phyloP scores from a whole-genome alignment of 2,113 vertebrate species.

The Morone saxatilis region DNA sequence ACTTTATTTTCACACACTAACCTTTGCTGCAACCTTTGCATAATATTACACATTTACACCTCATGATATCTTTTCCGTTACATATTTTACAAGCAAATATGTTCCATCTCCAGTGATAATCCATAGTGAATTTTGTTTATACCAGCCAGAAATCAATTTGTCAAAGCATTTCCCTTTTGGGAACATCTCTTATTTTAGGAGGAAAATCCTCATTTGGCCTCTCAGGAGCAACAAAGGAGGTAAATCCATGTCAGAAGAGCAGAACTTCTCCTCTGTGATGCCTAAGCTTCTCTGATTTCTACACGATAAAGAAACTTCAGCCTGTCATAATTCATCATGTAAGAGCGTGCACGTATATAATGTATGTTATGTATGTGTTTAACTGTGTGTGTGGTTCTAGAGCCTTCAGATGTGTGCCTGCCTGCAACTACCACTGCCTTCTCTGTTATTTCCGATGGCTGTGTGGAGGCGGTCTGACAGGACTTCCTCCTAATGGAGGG shows the following conservation, averaged over 20 bases:
- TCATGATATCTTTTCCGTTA: background rate
- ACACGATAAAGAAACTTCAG: background rate
- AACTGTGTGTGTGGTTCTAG: background rate
- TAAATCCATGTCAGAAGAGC: conserved; percentile 18
- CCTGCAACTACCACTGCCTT: conserved; percentile 21
- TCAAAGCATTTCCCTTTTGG: conserved; percentile 32
- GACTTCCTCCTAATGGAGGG: conserved; percentile 58
- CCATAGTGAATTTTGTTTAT: conserved; percentile 30
- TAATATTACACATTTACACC: conserved; percentile 37
- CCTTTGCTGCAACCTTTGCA: background rate
- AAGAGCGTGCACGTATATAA: background rate
- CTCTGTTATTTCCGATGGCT: conserved; percentile 36
- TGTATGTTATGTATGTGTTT: background rate
- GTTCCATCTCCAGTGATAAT: conserved; percentile 26
- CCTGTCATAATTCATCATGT: background rate
- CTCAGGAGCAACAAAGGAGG: conserved; percentile 20
- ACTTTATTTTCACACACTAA: background rate
- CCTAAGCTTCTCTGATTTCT: background rate
- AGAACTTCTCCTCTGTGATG: conserved; percentile 2
- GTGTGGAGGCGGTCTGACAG: conserved; percentile 36
- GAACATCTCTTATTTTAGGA: conserved; percentile 39
- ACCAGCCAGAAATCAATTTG: conserved; percentile 35
- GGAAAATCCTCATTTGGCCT: conserved; percentile 34
- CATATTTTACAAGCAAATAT: conserved; percentile 14
- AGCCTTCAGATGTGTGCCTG: conserved; percentile 14